A percentile compares a stretch with the other conserved stretches of the same genome.
Evolutionary conservation across 92 coral and sea anemone species (phyloP).

Genomic region (Phymanthus crucifer): DNA sequence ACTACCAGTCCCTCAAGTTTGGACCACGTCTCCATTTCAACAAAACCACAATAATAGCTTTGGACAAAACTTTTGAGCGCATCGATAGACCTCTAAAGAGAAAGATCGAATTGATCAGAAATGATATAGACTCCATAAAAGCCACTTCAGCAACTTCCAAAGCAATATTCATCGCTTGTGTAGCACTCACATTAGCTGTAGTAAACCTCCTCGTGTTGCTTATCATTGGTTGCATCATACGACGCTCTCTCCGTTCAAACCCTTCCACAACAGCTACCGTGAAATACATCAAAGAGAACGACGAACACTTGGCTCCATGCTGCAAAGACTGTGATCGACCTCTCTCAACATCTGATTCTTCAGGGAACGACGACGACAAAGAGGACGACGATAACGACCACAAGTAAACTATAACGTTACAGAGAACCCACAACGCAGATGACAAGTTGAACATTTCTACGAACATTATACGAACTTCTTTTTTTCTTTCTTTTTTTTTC

Average conservation of each 20-base stretch:
- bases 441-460: background rate
- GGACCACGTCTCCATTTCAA: slow-evolving; percentile 4
- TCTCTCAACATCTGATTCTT: background rate
- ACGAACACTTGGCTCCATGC: slow-evolving; percentile 4
- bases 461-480: slow-evolving; percentile 4
- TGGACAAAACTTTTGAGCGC: background rate
- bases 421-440: background rate
- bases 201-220: background rate
- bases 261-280: background rate
- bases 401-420: background rate
- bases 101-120: background rate
- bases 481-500: background rate
- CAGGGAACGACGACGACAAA: slow-evolving; percentile 1
- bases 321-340: slow-evolving; percentile 9
- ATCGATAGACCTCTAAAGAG: background rate
- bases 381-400: background rate
- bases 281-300: background rate
- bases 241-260: background rate
- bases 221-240: background rate
- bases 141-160: background rate
- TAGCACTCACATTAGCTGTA: background rate
- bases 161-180: background rate
- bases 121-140: background rate
- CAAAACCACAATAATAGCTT: slow-evolving; percentile 2
- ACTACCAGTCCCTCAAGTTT: background rate